These are phyloP conservation scores for Atrina japonica DNA, from an alignment of 2,888 invertebrate genomes.

Conservation along the genomic window DNA sequence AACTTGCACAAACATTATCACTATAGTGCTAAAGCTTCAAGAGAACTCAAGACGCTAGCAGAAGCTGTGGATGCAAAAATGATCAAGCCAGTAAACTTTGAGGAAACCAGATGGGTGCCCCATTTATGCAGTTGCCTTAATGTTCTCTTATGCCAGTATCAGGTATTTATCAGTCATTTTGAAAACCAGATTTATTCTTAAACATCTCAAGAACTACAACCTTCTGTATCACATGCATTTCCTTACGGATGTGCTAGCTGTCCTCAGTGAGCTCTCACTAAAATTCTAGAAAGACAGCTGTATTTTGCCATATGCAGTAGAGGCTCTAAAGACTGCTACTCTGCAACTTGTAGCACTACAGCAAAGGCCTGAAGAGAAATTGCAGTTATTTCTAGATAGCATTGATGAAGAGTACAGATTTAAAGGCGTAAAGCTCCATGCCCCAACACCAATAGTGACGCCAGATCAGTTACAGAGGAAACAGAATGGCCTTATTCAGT, in stretches of 20 bases:
- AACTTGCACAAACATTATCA: conserved; percentile 50
- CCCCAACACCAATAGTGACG: conserved; percentile 24
- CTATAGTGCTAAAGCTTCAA: conserved; percentile 44
- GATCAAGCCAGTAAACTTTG: conserved; percentile 21
- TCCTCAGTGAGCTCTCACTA: conserved; percentile 41
- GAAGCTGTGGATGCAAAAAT: conserved; percentile 32
- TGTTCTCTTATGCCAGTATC: conserved; percentile 28
- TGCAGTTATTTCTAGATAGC: conserved; percentile 18
- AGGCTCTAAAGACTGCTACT: conserved; percentile 45
- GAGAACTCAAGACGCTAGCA: conserved; percentile 42
- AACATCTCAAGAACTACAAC: conserved; percentile 39
- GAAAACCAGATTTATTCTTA: conserved; percentile 37
- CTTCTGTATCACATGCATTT: conserved; percentile 48
- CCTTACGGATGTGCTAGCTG: conserved; percentile 36
- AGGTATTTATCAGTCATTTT: conserved; percentile 42
- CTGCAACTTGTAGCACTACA: conserved; percentile 39
- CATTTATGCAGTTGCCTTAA: conserved; percentile 29
- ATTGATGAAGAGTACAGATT: conserved; percentile 20
- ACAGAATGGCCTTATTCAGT: conserved; percentile 30
- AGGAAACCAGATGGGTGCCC: conserved; percentile 33
- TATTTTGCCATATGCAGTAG: conserved; percentile 34
- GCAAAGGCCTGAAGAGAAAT: conserved; percentile 33
- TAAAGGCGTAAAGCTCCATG: conserved; percentile 31
- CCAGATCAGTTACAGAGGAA: conserved; percentile 26
- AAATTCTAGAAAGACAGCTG: conserved; percentile 46